Evolutionary conservation across 2,888 invertebrate species (phyloP), one percentile per base, ranked within the genome.

Genomic region (Hybos culiciformis): DNA sequence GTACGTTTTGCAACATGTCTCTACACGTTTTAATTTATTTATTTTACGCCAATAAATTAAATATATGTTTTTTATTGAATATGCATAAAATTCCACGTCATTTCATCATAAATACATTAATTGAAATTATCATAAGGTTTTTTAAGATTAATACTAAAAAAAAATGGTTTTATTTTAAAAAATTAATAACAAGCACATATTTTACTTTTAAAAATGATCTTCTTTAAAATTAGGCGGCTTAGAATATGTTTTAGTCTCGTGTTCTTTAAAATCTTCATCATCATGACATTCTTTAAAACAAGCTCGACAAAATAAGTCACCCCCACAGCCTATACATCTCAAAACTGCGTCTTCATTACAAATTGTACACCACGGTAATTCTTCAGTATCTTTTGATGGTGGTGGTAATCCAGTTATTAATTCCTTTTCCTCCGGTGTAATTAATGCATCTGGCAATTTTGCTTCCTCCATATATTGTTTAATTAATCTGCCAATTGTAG

Each of bases 321-420:
- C 76, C 48, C 73, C 75, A 63, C 91, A 92, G 46, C 81, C 85
- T 36, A 74, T 63, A 58, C 91, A 92, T 39, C 80, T 69, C 48
- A 78, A 66, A 8, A 66, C 70, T 3, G 87, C 84, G 66, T 84
- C 80, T 58, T 82, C 80, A 61, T 87, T 86, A 60, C 91, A 92
- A 51, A 90, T 80, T 50, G 81, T 80, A 66, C 91, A 92, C 72
- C 83, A 84, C 4, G 83, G 83, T 37, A 86, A 66, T 56, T 84
- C 82, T 53, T 74, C 69, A 12, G 54, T 51, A 11, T 62, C 55
- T 15, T 63, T 57, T 42, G 57, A 56, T n/a, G 50, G 48, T 38
- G 40, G 23, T n/a, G 49, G 52, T 42, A 51, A 40, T 4, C 53
- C 49, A 5, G 48, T 42, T 43, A 64, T 49, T n/a, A 58, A 49